A percentile compares a stretch with the other conserved stretches of the same genome.
Evolutionary conservation across 2,888 invertebrate species (phyloP).

Genomic region (Trilocha varians): DNA sequence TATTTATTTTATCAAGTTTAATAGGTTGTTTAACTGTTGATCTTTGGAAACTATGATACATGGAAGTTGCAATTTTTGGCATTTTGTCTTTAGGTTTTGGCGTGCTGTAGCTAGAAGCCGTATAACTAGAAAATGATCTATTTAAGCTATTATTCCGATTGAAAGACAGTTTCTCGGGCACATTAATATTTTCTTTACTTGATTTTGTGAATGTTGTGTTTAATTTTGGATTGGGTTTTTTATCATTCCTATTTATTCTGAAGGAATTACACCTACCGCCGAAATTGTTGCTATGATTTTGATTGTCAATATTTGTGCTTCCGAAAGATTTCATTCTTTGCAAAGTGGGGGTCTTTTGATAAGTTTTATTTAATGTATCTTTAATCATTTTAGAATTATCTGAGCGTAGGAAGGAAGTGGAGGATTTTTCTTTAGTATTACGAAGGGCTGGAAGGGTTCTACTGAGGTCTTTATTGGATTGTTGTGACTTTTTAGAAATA

Average conservation of each 20-base stretch:
- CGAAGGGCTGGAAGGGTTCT: slow-evolving; percentile 61
- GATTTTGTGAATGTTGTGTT: slow-evolving; percentile 65
- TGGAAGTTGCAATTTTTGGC: slow-evolving; percentile 61
- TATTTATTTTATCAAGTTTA: slow-evolving; percentile 63
- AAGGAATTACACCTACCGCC: slow-evolving; percentile 64
- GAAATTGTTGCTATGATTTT: slow-evolving; percentile 42
- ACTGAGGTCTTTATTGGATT: slow-evolving; percentile 51
- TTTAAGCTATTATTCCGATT: slow-evolving; percentile 55
- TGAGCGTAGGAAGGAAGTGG: slow-evolving; percentile 36
- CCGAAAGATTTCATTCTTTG: slow-evolving; percentile 70
- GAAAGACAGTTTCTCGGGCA: slow-evolving; percentile 48
- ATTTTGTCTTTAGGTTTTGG: slow-evolving; percentile 66
- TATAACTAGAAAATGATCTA: slow-evolving; percentile 61
- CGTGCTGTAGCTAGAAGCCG: slow-evolving; percentile 55
- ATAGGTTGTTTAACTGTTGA: slow-evolving; percentile 56
- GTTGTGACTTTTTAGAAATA: slow-evolving; percentile 57
- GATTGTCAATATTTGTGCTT: slow-evolving; percentile 52
- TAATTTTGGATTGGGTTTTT: slow-evolving; percentile 58
- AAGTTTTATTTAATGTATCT: slow-evolving; percentile 65
- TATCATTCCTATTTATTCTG: slow-evolving; percentile 57
- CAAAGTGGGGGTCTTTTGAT: slow-evolving; percentile 66
- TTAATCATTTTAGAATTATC: slow-evolving; percentile 63
- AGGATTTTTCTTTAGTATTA: slow-evolving; percentile 48
- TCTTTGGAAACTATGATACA: slow-evolving; percentile 65
- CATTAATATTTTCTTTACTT: slow-evolving; percentile 63